These are phyloP conservation scores for Ursus arctos DNA, from an alignment of 2,113 vertebrate species.

Conservation along the genomic window DNA sequence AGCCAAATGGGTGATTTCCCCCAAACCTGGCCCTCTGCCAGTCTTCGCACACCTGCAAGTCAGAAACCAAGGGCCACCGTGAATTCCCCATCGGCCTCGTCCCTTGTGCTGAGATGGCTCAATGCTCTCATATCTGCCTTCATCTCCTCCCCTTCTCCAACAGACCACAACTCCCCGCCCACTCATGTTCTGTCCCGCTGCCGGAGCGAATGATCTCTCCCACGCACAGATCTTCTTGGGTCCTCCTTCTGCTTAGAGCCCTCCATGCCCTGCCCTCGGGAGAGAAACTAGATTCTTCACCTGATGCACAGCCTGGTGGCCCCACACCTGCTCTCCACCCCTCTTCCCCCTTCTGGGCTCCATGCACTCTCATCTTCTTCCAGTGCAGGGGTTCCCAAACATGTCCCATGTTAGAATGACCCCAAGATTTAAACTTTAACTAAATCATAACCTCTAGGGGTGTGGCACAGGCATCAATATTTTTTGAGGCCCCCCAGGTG, in stretches of 20 bases:
- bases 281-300: neutral
- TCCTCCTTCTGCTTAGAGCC: neutral
- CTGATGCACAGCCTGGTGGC: neutral
- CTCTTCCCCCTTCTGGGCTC: neutral
- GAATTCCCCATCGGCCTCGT: neutral
- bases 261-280: neutral
- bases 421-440: neutral
- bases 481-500: neutral
- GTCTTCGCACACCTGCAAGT: neutral
- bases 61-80: neutral
- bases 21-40: neutral
- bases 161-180: neutral
- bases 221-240: neutral
- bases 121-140: neutral
- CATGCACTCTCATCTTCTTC: neutral
- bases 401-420: neutral
- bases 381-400: neutral
- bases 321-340: accelerated
- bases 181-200: neutral
- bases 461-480: neutral
- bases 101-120: neutral
- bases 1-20: neutral
- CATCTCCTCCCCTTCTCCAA: neutral
- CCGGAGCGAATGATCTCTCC: neutral
- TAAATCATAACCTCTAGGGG: neutral